A percentile compares a stretch with the other conserved stretches of the same genome.
Evolutionary conservation across 2,797 vertebrate genomes (phyloP).

Genomic region (Eurystomus glaucurus): DNA sequence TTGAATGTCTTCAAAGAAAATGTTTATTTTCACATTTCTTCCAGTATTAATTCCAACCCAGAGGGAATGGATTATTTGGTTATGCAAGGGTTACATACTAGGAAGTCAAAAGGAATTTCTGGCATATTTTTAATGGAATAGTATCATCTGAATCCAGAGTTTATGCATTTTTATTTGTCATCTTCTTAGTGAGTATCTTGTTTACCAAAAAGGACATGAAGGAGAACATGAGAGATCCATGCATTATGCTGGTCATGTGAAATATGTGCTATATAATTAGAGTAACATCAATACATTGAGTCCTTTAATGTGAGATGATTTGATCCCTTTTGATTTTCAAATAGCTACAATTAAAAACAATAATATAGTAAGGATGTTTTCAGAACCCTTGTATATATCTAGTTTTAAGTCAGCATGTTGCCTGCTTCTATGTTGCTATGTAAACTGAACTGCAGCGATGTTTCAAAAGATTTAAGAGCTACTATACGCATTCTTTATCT

Average conservation of each 20-base stretch:
- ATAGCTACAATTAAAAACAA: background rate
- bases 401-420: background rate
- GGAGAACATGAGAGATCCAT: background rate
- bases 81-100: background rate
- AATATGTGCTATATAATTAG: background rate
- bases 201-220: background rate
- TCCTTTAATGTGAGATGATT: background rate
- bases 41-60: background rate
- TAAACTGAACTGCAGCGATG: background rate
- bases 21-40: constrained; percentile 12
- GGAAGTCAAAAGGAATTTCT: background rate
- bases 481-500: background rate
- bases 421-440: background rate
- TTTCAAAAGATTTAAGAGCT: background rate
- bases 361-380: background rate
- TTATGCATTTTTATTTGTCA: background rate
- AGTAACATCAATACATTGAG: background rate
- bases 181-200: background rate
- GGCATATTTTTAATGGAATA: background rate
- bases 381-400: background rate
- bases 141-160: background rate
- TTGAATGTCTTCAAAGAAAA: background rate
- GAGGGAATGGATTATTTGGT: background rate
- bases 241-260: background rate
- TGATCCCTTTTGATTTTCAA: background rate